Evolutionary conservation across 1,140 invertebrate species (phyloP).

Genomic region (Cotesia typhae): DNA sequence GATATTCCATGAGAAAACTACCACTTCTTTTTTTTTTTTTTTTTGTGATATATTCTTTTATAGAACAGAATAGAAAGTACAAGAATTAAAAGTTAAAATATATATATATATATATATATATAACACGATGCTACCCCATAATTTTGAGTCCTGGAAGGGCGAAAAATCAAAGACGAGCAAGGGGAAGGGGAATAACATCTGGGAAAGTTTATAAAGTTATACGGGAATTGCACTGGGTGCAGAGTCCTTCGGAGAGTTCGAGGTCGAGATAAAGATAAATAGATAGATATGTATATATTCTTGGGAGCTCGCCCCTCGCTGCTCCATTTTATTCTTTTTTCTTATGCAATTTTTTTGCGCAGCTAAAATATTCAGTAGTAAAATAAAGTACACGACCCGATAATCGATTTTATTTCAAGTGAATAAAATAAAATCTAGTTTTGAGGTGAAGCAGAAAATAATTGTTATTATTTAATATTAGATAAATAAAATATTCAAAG

Average conservation of each 20-base stretch:
- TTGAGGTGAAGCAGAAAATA: no score
- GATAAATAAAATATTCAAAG: no score
- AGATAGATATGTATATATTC: slow-evolving; percentile 1
- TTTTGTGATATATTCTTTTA: no score
- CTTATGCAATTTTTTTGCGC: neutral
- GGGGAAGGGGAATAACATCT: slow-evolving; percentile 30
- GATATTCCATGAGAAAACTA: slow-evolving; percentile 10
- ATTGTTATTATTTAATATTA: no score
- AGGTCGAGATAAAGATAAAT: slow-evolving; percentile 24
- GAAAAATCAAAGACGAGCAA: neutral
- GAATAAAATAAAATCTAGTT: no score
- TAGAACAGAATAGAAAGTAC: neutral
- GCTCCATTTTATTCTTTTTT: neutral
- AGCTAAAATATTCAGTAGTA: no score
- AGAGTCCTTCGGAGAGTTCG: slow-evolving; percentile 29
- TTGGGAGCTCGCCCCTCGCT: neutral
- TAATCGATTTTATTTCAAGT: no score
- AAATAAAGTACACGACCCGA: no score
- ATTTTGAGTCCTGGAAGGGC: neutral
- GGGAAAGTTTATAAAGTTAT: slow-evolving; percentile 32
- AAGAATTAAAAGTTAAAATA: neutral
- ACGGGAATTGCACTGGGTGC: slow-evolving; percentile 19
- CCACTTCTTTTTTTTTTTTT: no score
- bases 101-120: neutral
- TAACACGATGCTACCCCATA: slow-evolving; percentile 8